Base-by-base conservation (phyloP, 2,888 invertebrate species). In the Cheilosia urbana region DNA sequence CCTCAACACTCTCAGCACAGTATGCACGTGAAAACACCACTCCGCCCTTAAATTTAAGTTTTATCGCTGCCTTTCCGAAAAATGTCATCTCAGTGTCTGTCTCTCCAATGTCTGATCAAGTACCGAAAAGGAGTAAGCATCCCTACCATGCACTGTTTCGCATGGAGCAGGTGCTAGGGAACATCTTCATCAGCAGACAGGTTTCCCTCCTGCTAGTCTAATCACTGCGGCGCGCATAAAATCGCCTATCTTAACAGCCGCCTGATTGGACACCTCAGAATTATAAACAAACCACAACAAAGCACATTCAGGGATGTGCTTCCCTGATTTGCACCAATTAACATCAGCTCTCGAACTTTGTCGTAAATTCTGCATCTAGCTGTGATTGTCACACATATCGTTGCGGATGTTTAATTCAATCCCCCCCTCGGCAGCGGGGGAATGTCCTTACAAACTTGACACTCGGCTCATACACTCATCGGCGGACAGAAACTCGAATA, bases 321-420 rank as follows among this genome's bases (percentile, higher is more conserved):
- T 78, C 65, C 62, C 68, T 85, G 72, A 81, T 85, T 85, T 81
- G 80, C 66, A 80, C 81, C 85, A 81, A 85, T 81, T 85, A 85
- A 85, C 81, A 76, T 81, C 71, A 76, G 55, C 66, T 85, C 40
- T 47, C 45, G 76, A 76, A 62, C 24, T 66, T 66, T 76, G 71
- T 72, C 85, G 76, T 85, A 85, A 85, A 85, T 81, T 73, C 42
- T n/a, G 55, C 62, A 85, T 81, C 81, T 68, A 71, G 85, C 71
- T 77, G 76, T 19, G 60, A 81, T 62, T 81, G 76, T 85, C 76
- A 62, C 81, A 71, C 81, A 72, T 66, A 71, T 72, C 62, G 75
- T 71, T 30, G 27, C 42, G 42, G 76, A 51, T 81, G 71, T 77
- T 76, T 85, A 85, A 85, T 81, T 85, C 77, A 85, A 66, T 73